Percentiles rank a stretch among this genome's conserved stretches.
phyloP scores from a whole-genome alignment of 2,113 vertebrate species.

The Pimephales promelas region DNA sequence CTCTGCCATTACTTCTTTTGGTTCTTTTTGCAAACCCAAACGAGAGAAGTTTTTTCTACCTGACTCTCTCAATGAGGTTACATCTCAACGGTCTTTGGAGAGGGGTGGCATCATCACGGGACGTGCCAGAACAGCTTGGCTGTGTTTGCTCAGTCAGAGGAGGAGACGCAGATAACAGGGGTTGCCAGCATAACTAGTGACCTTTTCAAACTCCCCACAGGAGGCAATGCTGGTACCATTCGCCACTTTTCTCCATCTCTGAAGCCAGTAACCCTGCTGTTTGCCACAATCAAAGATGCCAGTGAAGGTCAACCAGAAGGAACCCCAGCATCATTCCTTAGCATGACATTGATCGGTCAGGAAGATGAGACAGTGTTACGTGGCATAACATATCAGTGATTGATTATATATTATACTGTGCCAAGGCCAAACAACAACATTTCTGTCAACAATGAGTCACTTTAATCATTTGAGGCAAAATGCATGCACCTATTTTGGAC shows the following conservation, averaged over 20 bases:
- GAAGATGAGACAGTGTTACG: constrained; percentile 9
- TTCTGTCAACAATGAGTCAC: background rate
- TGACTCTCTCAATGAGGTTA: constrained; percentile 45
- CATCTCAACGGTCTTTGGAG: constrained; percentile 22
- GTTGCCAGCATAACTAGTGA: constrained; percentile 52
- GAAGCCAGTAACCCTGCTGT: constrained; percentile 20
- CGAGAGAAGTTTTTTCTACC: constrained; percentile 39
- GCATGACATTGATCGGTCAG: constrained; percentile 42
- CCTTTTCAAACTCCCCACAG: constrained; percentile 50
- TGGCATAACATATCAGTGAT: constrained; percentile 2
- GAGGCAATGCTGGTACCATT: constrained; percentile 42
- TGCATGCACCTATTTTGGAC: background rate
- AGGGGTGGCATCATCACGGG: constrained; percentile 44
- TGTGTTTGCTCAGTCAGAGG: constrained; percentile 49
- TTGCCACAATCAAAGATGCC: constrained; percentile 33
- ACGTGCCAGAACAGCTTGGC: constrained; percentile 39
- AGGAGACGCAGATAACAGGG: constrained; percentile 35
- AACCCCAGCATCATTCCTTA: constrained; percentile 24
- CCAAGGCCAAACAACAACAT: background rate
- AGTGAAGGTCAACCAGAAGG: constrained; percentile 54
- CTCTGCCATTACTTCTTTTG: background rate
- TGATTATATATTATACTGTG: constrained; percentile 10
- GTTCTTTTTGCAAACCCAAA: constrained; percentile 43
- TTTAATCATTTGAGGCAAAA: background rate
- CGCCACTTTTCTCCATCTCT: constrained; percentile 43